Percentiles rank a stretch among this genome's conserved stretches.
These are phyloP conservation scores for Drosophila maculinotata DNA, from an alignment of 2,888 invertebrate species.

Conservation along the genomic window DNA sequence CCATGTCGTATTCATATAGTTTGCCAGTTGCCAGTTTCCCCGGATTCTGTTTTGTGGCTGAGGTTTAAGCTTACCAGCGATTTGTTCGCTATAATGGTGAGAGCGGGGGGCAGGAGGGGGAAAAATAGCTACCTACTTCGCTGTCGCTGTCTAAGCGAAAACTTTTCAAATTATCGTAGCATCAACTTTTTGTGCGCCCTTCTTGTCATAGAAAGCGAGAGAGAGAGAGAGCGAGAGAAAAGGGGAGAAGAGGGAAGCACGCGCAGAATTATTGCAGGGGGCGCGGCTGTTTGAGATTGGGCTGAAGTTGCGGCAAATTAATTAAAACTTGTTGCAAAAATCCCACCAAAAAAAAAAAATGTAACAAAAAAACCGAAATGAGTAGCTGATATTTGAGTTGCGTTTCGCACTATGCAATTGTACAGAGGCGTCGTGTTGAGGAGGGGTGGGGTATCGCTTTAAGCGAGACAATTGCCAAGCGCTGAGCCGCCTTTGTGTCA, in stretches of 20 bases:
- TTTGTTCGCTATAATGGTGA: conserved; percentile 11
- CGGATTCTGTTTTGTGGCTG: conserved; percentile 16
- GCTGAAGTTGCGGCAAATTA: conserved; percentile 72
- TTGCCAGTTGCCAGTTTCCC: conserved; percentile 47
- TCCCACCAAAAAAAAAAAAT: conserved; percentile 43
- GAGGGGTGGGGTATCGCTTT: neutral
- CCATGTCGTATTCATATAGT: conserved; percentile 70
- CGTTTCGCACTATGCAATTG: conserved; percentile 29
- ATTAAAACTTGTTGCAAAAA: conserved; percentile 76
- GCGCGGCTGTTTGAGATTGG: conserved; percentile 31
- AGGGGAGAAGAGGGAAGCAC: neutral
- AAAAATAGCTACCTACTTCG: conserved; percentile 41
- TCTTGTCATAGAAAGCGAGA: conserved; percentile 1
- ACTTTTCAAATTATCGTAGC: conserved; percentile 80
- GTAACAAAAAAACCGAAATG: conserved; percentile 32
- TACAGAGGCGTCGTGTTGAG: neutral
- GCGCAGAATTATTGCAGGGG: conserved; percentile 59
- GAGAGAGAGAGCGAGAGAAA: neutral
- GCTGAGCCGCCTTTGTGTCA: conserved; percentile 65
- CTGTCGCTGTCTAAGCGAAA: conserved; percentile 75
- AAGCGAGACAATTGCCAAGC: conserved; percentile 49
- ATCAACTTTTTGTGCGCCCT: conserved; percentile 69
- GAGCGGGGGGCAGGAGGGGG: neutral
- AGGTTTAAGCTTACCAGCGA: conserved; percentile 18
- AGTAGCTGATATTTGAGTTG: conserved; percentile 46